Base-by-base conservation (phyloP, 2,888 invertebrate genomes). In the Formica aserva region DNA sequence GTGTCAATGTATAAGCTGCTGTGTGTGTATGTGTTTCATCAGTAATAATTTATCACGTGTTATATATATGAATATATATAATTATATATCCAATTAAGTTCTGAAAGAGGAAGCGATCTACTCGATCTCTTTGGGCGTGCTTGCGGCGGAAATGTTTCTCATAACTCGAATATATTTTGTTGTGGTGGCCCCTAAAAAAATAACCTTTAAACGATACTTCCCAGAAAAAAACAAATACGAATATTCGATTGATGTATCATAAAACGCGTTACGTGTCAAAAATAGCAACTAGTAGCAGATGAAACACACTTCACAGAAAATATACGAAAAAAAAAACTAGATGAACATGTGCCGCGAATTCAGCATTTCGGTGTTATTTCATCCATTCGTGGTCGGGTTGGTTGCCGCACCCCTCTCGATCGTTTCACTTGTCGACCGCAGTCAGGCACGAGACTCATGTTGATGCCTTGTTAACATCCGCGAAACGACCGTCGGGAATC, bases 401-500 rank as follows among this genome's bases (percentile, higher is more conserved):
- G 87, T 86, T 85, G 87, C 82, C 85, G 85, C 82, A 82, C 85
- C 83, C 75, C 75, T 84, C 85, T 85, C 82, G 85, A 82, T 85
- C 91, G 87, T 89, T 89, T 87, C 90, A 89, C 90, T 91, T 89
- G 88, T 86, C 88, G 88, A 89, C 89, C 89, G 87, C 88, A 90
- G 88, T 84, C 87, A 63, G 93, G 93, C 94, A 94, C 94, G 93
- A 93, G 94, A 92, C 93, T 89, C 93, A 93, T 93, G 92, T 93
- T 92, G 93, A 93, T 93, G 91, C 92, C 94, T 94, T 94, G 94
- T 94, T 94, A 94, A 94, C 94, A 94, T 94, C 93, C 92, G 92
- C 90, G 90, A 89, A 90, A 91, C 88, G 91, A 90, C 92, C 93
- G 89, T 91, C 92, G 92, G 92, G 93, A 94, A 94, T 94, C 92